A percentile compares a stretch with the other conserved stretches of the same genome.
Conservation (phyloP, 2,888 invertebrate species). For the Kryphioiulus occultus region DNA sequence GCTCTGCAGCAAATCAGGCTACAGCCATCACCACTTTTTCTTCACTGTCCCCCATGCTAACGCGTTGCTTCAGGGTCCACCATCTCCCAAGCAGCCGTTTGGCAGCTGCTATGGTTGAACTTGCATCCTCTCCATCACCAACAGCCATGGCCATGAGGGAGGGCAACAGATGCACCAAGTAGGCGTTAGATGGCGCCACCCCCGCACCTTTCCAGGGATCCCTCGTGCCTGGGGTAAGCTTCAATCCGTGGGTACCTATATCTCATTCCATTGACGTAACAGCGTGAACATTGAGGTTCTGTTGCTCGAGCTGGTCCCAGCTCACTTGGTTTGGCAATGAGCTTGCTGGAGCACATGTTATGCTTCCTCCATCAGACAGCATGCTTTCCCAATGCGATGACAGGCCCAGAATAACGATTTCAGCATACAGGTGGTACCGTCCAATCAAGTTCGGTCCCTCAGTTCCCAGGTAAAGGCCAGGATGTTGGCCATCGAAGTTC, state of each 20-base stretch:
- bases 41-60: too few species aligned
- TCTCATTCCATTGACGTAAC: neutral
- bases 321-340: neutral
- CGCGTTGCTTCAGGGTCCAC: too few species aligned
- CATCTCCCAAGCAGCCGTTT: too few species aligned
- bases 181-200: neutral
- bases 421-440: slow-evolving; percentile 6
- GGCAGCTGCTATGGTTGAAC: too few species aligned
- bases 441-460: neutral
- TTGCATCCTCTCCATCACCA: too few species aligned
- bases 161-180: neutral
- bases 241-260: neutral
- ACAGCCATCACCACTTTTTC: too few species aligned
- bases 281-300: neutral
- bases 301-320: neutral
- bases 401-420: neutral
- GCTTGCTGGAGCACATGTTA: neutral
- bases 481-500: neutral
- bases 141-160: too few species aligned
- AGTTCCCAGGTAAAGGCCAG: neutral
- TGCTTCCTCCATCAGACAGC: neutral
- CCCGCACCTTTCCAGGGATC: neutral
- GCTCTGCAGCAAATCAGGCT: too few species aligned
- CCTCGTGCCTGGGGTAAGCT: neutral
- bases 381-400: neutral